Conservation (phyloP, 30 jellyfish, hydroid and myxozoan species). For the Aurelia aurita complex sp. Pacific region DNA sequence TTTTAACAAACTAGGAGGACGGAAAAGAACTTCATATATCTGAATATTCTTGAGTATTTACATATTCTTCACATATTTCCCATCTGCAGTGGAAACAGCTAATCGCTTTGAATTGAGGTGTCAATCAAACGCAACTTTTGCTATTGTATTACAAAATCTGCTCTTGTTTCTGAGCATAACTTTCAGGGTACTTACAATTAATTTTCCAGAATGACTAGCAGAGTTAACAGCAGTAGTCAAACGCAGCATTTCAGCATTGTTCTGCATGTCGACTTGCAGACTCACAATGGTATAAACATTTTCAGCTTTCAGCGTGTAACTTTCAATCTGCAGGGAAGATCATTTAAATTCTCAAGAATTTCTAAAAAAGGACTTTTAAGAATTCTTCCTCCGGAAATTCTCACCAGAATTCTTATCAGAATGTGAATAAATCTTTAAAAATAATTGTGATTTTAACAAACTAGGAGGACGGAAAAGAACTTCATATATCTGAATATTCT, state of each 20-base stretch:
- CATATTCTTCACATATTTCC: no score
- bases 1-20: no score
- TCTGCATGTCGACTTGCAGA: not conserved
- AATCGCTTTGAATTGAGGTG: no score
- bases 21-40: no score
- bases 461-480: no score
- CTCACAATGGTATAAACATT: conserved; percentile 7
- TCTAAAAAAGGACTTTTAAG: not conserved
- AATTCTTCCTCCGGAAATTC: not conserved
- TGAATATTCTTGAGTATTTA: no score
- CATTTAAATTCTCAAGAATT: not conserved
- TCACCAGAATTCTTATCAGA: not conserved
- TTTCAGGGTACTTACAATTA: not conserved
- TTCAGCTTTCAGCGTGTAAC: not conserved
- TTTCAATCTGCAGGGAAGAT: conserved; percentile 1
- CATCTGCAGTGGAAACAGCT: no score
- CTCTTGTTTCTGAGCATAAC: no score
- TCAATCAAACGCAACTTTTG: no score
- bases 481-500: no score
- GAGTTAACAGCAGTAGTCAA: not conserved
- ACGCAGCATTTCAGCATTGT: conserved; percentile 4
- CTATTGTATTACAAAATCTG: no score
- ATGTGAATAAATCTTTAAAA: not conserved
- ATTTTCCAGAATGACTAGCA: not conserved
- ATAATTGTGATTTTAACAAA: no score